Evolutionary conservation across 2,797 vertebrate genomes (phyloP), one percentile per base, ranked within the genome.

Genomic region (Thripadectes ignobilis): DNA sequence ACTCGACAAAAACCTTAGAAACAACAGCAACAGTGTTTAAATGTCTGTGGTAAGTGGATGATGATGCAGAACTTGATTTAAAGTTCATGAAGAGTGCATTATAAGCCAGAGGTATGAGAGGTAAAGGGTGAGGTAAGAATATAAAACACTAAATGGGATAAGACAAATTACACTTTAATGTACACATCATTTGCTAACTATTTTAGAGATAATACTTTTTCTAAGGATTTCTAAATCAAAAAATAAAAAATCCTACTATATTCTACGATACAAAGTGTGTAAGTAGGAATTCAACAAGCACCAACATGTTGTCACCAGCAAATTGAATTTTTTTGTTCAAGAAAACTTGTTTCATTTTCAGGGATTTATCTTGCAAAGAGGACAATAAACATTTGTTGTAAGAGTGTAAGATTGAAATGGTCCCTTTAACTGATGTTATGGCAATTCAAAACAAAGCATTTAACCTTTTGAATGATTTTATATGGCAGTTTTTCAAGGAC

Each of bases 21-120:
- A 1, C 7, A 57, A 22, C 7, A 80, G 6, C 29, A 76, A 62
- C 11, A 0, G 0, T 6, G 43, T 58, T 82, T 85, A 39, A 39
- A 48, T 51, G 43, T 36, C 59, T 43, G 10, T 38, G 10, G 1
- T 21, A 82, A 61, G 10, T 46, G 14, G 8, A 59, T 52, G 38
- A 45, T 19, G 30, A 62, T 39, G n/a, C 10, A 75, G 39, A 85
- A 62, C 15, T 85, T 75, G 16, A 7, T 18, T 27, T 66, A 45
- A 45, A 77, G 13, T 22, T 84, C 16, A 26, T 41, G 19, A 67
- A 30, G 16, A 51, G 36, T 17, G 4, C 30, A 23, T 17, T 55
- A 4, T 39, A 81, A 80, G 4, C 17, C 13, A 62, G 27, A 49
- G 10, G 2, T n/a, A 51, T 61, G 58, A 74, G 2, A 88, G 5